A percentile compares a stretch with the other conserved stretches of the same genome.
Evolutionary conservation across 2,888 invertebrate genomes (phyloP).

Genomic region (Aquatica leii): DNA sequence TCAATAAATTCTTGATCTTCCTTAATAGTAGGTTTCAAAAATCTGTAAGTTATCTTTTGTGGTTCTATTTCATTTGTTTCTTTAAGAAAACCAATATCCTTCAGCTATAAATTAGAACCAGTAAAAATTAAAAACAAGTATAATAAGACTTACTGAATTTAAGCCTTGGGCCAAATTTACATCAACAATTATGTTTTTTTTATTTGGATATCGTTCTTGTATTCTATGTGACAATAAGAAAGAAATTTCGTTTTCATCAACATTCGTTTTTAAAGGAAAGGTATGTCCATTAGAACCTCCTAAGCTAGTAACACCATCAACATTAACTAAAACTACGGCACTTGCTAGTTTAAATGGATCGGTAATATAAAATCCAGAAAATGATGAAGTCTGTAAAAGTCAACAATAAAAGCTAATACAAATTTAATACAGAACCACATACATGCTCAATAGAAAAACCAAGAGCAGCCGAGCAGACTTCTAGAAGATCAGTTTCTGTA

Average conservation of each 20-base stretch:
- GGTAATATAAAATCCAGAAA: slow-evolving; percentile 73
- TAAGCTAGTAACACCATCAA: slow-evolving; percentile 72
- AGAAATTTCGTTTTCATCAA: slow-evolving; percentile 70
- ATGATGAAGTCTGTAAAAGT: slow-evolving; percentile 66
- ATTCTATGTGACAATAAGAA: slow-evolving; percentile 67
- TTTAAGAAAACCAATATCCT: slow-evolving; percentile 55
- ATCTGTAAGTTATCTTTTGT: slow-evolving; percentile 46
- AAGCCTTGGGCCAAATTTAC: slow-evolving; percentile 70
- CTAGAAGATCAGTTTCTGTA: slow-evolving; percentile 71
- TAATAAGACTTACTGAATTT: slow-evolving; percentile 66
- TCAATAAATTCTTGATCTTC: slow-evolving; percentile 71
- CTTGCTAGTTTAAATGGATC: slow-evolving; percentile 80
- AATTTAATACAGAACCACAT: slow-evolving; percentile 29
- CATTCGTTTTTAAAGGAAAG: slow-evolving; percentile 69
- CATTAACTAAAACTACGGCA: slow-evolving; percentile 71
- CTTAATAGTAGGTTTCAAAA: slow-evolving; percentile 59
- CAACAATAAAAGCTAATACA: slow-evolving; percentile 7
- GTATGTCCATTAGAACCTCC: slow-evolving; percentile 64
- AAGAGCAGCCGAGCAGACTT: slow-evolving; percentile 75
- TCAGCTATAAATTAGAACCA: slow-evolving; percentile 51
- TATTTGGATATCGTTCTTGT: slow-evolving; percentile 68
- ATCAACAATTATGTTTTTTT: slow-evolving; percentile 69
- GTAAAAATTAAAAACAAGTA: neutral
- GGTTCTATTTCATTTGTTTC: slow-evolving; percentile 51
- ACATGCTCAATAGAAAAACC: slow-evolving; percentile 79